Base-by-base conservation (phyloP, 2,888 invertebrate genomes). In the Platypus cylindrus region DNA sequence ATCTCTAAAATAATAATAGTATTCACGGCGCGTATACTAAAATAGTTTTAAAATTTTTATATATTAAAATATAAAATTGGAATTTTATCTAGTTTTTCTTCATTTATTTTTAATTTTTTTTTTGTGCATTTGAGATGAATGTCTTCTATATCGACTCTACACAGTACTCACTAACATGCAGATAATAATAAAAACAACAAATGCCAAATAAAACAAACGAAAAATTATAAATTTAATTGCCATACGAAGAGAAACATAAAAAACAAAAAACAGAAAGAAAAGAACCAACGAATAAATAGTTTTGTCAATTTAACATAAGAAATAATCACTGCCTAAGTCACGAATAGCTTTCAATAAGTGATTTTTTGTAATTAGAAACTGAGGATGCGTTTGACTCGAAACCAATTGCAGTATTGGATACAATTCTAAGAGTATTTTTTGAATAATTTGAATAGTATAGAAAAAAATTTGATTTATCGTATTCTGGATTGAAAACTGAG, bases 31-130 rank as follows among this genome's bases (percentile, higher is more conserved):
- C 57, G 54, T 59, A 41, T 41, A 59, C 56, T 59, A 59, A 60
- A 58, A 59, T 58, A 59, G 53, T 48, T 55, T 53, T 47, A 55
- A 57, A 58, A 52, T 50, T 24, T 52, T 49, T 48, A 43, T 48
- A 47, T 52, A 58, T 55, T 59, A 59, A 59, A 59, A 59, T 59
- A 59, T 58, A 59, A 59, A 58, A 59, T 54, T 57, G 57, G 58
- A 55, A 52, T 55, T 54, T 44, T 38, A 39, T 42, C 46, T 40
- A 7, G 9, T 20, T 20, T 9, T 20, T 9, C 20, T 7, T 20
- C 20, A 20, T 20, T 7, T 45, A 40, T 46, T 46, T 50, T 36
- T 52, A n/a, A 46, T 47, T 50, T 46, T 45, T 44, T 45, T 48
- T 51, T 56, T 59, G 59, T 58, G 58, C 58, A 53, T 59, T n/a